phyloP scores from a whole-genome alignment of 2,113 vertebrate species.

The Turnix velox region DNA sequence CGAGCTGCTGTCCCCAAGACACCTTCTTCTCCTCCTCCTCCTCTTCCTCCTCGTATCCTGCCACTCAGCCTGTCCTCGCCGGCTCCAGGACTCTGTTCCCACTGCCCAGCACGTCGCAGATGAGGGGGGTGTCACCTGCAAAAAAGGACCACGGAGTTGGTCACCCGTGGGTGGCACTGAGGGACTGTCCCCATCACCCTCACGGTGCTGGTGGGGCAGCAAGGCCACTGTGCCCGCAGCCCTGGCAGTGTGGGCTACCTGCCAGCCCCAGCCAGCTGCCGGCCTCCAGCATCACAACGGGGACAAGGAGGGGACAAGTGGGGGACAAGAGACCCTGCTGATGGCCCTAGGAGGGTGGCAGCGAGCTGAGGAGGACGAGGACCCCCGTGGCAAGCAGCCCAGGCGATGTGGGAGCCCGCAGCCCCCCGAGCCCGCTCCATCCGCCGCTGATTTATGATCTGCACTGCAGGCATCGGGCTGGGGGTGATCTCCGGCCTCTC shows the following conservation, averaged over 20 bases:
- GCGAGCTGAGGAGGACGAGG: fast-evolving
- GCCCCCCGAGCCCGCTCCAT: neutral
- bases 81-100: neutral
- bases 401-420: neutral
- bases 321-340: neutral
- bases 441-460: conserved; percentile 18
- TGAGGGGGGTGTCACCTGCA: neutral
- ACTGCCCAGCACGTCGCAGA: neutral
- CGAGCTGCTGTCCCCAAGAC: neutral
- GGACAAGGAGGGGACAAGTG: neutral
- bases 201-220: neutral
- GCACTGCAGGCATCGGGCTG: conserved; percentile 41
- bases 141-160: neutral
- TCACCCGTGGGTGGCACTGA: neutral
- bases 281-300: neutral
- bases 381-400: neutral
- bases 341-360: fast-evolving
- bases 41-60: neutral
- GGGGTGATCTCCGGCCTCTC: neutral
- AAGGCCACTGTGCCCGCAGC: conserved; percentile 12
- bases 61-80: neutral
- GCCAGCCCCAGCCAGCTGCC: neutral
- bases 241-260: neutral
- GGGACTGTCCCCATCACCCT: neutral
- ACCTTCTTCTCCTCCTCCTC: neutral